Evolutionary conservation across 2,888 invertebrate species (phyloP), one percentile per base, ranked within the genome.

Genomic region (Dione juno): DNA sequence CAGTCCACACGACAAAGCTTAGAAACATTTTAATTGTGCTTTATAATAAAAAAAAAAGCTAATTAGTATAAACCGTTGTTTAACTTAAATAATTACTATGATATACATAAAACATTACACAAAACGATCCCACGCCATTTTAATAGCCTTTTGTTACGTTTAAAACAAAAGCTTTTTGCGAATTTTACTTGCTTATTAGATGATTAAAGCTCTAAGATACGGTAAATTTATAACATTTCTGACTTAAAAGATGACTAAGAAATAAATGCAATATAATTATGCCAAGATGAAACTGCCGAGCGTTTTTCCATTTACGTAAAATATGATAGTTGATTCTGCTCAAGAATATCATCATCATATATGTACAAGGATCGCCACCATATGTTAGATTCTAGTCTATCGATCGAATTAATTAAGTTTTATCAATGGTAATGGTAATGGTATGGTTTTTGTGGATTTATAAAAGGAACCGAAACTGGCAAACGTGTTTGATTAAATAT

Each of bases 71-170:
- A 16, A 54, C 54, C 54, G 54, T 54, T 37, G 10, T 37, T 16
- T n/a, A 54, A 6, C 28, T 54, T 16, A 54, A 54, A 54, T 54
- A 37, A 37, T 54, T 54, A 37, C 6, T 54, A 35, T 54, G 10
- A 54, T 61, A 64, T 37, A 50, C 37, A 16, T 37, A 48, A 37
- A 59, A 64, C 63, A 64, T 48, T 50, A 48, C 13, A 61, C 43
- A 48, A 63, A 64, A 50, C 16, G 16, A 50, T 64, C 63, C 35
- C 63, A 64, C 63, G 63, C 45, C 16, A 64, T 28, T 63, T 63
- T 64, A 64, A 64, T 50, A 11, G 16, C 16, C 63, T 64, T 64
- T 64, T 64, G 63, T 64, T 64, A 13, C 16, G 28, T 63, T 28
- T 37, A 9, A 45, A 64, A 64, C 63, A 64, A 64, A 64, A 64